Base-by-base conservation (phyloP, 2,797 vertebrate species). In the Brotula barbata region DNA sequence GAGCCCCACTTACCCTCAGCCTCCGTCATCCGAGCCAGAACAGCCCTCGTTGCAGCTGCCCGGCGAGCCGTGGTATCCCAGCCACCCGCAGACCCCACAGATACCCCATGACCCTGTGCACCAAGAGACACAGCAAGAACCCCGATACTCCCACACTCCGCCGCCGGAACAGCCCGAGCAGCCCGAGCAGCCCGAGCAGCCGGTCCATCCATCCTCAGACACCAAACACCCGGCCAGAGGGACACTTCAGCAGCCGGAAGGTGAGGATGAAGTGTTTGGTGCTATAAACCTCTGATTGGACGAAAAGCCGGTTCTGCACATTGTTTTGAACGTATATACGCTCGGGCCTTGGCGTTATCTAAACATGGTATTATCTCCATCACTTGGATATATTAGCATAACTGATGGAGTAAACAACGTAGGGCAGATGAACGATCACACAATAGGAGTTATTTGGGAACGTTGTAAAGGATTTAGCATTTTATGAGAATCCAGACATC, bases 1-100 rank as follows among this genome's bases (percentile, higher is more conserved):
- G 68, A 80, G 68, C 36, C 83, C 84, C 2, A 44, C 46, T n/a
- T 78, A 77, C 55, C 80, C 75, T 19, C 80, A 88, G 42, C 72
- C 54, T 28, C 86, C 87, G 9, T 82, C 81, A 40, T 84, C 75
- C 37, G 40, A 33, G 6, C 42, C 65, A 14, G 49, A 53, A 33
- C 73, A 82, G 48, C 85, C 84, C 1, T 76, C 75, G 1, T 16
- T 74, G 33, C 52, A 1, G 28, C 46, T 57, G 28, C 76, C 82
- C 31, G 12, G 40, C 8, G 12, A 25, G 41, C 64, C 69, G 1
- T 61, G 52, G 3, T 45, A 48, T 16, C 71, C 81, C 58, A 59
- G 43, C 54, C 65, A 79, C 62, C 82, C 83, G 1, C 68, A 80
- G 43, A 74, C 65, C 0, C 80, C 83, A 6, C 68, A 82, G 10